Conservation (phyloP, 2,888 invertebrate genomes). For the Cyclophora punctaria region DNA sequence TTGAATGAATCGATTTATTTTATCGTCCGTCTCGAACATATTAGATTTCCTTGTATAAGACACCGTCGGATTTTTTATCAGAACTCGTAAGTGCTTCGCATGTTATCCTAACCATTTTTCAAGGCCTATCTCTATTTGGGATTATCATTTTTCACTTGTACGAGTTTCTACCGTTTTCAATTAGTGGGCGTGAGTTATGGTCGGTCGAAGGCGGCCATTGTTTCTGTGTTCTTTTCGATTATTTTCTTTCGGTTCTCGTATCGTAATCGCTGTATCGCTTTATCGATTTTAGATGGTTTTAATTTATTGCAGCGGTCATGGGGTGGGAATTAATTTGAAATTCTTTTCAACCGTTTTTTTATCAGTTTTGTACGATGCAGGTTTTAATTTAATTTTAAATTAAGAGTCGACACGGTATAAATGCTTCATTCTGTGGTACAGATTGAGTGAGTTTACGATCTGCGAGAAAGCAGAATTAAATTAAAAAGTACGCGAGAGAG, state of each 20-base stretch:
- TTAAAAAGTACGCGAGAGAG: too few species aligned
- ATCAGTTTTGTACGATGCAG: too few species aligned
- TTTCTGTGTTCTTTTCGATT: slow-evolving; percentile 6
- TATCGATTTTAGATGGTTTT: slow-evolving; percentile 5
- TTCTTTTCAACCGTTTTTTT: background rate
- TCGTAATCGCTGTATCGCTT: slow-evolving; percentile 4
- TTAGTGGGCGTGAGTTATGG: slow-evolving; percentile 32
- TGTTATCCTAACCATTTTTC: slow-evolving; percentile 9
- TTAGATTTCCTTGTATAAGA: slow-evolving; percentile 1
- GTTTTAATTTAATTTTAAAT: too few species aligned
- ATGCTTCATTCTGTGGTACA: too few species aligned
- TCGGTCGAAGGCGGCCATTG: slow-evolving; percentile 12
- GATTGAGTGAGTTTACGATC: too few species aligned
- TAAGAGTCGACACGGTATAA: too few species aligned
- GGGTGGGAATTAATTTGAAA: background rate
- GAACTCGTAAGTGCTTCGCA: slow-evolving; percentile 4
- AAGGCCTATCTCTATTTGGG: slow-evolving; percentile 14
- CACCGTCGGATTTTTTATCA: background rate
- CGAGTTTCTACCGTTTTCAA: slow-evolving; percentile 25
- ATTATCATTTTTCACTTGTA: slow-evolving; percentile 30
- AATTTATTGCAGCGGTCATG: slow-evolving; percentile 3
- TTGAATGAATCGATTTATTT: background rate
- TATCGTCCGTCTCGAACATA: background rate
- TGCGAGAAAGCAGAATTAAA: too few species aligned
- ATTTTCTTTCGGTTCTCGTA: slow-evolving; percentile 5